Evolutionary conservation across 2,113 vertebrate species (phyloP).

Genomic region (Misgurnus mizolepis): DNA sequence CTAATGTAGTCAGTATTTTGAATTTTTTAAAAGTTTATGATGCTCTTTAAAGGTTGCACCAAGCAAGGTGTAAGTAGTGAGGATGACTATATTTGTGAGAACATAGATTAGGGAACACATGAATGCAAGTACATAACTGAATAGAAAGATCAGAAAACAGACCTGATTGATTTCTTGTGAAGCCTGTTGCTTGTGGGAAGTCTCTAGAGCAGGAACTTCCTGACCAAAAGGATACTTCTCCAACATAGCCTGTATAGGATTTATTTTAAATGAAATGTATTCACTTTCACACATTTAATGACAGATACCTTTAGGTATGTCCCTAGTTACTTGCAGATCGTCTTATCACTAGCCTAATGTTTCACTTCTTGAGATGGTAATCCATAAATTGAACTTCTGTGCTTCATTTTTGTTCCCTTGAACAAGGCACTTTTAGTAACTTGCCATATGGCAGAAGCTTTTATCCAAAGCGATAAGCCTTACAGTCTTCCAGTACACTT

Average conservation of each 20-base stretch:
- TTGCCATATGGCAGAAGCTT: too few relatives aligned
- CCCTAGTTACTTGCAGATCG: too few relatives aligned
- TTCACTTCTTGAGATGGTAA: too few relatives aligned
- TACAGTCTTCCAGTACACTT: too few relatives aligned
- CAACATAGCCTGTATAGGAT: conserved; percentile 71
- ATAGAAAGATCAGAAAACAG: conserved; percentile 18
- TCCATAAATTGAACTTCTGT: too few relatives aligned
- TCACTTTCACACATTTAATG: neutral
- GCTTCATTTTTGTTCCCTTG: too few relatives aligned
- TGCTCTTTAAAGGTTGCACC: neutral
- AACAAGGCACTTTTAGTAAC: too few relatives aligned
- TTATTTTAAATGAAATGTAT: neutral
- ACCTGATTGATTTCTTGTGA: conserved; percentile 51
- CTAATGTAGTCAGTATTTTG: too few relatives aligned
- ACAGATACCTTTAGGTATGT: neutral
- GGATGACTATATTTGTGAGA: conserved; percentile 16
- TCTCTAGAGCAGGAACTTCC: conserved; percentile 61
- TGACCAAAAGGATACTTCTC: conserved; percentile 71
- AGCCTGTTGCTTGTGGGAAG: conserved; percentile 44
- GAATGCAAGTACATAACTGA: neutral
- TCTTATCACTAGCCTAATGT: too few relatives aligned
- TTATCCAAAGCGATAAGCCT: too few relatives aligned
- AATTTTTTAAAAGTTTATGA: neutral
- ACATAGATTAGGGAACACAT: neutral
- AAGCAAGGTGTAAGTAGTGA: neutral